phyloP scores from a whole-genome alignment of 2,113 vertebrate genomes.

The Dasyprocta punctata region DNA sequence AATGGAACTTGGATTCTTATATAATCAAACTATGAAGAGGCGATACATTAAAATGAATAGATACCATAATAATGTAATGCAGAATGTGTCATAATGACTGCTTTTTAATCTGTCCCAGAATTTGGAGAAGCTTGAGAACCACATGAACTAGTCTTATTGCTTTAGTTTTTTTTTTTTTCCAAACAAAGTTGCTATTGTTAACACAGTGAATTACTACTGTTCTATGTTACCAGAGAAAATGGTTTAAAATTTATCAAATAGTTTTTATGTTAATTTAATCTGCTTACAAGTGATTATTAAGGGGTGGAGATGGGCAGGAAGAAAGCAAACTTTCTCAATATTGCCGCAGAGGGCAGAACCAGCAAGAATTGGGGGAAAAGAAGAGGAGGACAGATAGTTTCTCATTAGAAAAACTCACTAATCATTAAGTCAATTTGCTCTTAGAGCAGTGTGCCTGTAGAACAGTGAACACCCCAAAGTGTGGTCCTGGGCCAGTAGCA shows the following conservation, averaged over 20 bases:
- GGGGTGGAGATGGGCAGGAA: not conserved
- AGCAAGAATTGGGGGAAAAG: not conserved
- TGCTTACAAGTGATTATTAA: not conserved
- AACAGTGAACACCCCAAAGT: not conserved
- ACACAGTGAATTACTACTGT: not conserved
- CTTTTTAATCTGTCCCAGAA: not conserved
- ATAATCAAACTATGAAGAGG: not conserved
- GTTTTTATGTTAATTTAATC: not conserved
- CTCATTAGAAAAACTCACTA: not conserved
- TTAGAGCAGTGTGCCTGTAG: not conserved
- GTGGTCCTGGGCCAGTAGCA: not conserved
- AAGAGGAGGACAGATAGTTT: not conserved
- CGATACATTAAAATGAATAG: not conserved
- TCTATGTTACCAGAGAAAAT: not conserved
- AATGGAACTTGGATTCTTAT: not conserved
- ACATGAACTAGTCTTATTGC: not conserved
- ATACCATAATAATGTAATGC: not conserved
- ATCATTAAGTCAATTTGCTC: not conserved
- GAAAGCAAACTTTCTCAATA: not conserved
- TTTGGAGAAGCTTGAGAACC: not conserved
- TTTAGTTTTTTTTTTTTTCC: not conserved
- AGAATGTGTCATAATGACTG: not conserved
- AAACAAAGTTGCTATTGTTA: not conserved
- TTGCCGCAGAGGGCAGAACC: not conserved
- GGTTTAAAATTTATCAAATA: not conserved